These are phyloP conservation scores for Ennomos quercinarius DNA, from an alignment of 2,888 invertebrate genomes.

Conservation along the genomic window DNA sequence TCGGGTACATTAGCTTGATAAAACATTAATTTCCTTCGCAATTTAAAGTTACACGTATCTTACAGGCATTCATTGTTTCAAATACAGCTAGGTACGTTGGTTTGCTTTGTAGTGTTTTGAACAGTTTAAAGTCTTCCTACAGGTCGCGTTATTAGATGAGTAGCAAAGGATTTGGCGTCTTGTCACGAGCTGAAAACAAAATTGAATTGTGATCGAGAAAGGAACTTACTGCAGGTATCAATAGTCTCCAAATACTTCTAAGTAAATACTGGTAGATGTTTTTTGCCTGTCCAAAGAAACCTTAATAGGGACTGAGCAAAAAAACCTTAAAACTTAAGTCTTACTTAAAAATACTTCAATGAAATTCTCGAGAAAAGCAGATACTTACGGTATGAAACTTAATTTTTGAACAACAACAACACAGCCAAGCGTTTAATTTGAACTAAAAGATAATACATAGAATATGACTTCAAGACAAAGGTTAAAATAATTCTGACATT, in stretches of 20 bases:
- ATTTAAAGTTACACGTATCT: slow-evolving; percentile 41
- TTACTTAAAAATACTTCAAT: background rate
- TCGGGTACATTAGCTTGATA: slow-evolving; percentile 47
- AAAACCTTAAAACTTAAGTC: no score
- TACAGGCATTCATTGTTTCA: slow-evolving; percentile 22
- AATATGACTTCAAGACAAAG: no score
- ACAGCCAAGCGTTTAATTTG: no score
- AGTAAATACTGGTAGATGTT: background rate
- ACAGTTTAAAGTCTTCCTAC: slow-evolving; percentile 37
- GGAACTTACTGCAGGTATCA: slow-evolving; percentile 56
- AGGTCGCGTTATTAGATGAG: slow-evolving; percentile 62
- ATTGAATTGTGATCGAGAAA: slow-evolving; percentile 64
- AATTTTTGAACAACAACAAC: no score
- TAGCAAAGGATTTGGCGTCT: slow-evolving; percentile 63
- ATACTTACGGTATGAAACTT: no score
- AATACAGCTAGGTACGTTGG: slow-evolving; percentile 20
- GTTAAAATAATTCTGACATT: background rate
- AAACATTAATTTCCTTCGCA: slow-evolving; percentile 52
- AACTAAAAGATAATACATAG: no score
- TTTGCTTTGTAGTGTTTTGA: slow-evolving; percentile 18
- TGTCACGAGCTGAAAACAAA: slow-evolving; percentile 66
- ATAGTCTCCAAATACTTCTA: slow-evolving; percentile 49
- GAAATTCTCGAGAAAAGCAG: slow-evolving; percentile 4
- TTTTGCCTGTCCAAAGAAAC: no score
- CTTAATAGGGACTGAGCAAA: no score